Evolutionary conservation across 2,113 vertebrate species (phyloP).

Genomic region (Hyperoodon ampullatus): DNA sequence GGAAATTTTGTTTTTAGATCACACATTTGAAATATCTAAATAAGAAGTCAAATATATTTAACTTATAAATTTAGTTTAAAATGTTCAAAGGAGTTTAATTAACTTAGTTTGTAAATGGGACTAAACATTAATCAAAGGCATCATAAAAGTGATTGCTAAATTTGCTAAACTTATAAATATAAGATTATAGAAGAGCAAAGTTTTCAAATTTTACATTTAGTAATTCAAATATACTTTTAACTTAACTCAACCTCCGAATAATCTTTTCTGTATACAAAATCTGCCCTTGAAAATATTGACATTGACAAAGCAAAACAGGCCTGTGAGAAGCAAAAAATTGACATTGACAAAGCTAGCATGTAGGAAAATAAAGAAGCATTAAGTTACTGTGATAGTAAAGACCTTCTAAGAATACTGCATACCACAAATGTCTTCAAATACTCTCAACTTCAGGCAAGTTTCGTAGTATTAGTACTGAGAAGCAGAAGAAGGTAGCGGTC

Average conservation of each 20-base stretch:
- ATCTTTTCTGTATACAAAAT: neutral
- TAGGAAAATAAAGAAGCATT: neutral
- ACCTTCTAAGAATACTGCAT: neutral
- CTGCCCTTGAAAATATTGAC: neutral
- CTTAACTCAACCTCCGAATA: neutral
- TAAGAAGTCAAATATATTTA: conserved; percentile 64
- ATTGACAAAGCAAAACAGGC: neutral
- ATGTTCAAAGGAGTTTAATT: conserved; percentile 67
- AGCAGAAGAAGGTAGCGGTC: neutral
- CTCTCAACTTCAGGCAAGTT: conserved; percentile 6
- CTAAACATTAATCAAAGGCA: conserved; percentile 69
- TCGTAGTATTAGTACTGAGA: neutral
- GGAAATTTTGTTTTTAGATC: conserved; percentile 52
- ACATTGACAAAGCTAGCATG: neutral
- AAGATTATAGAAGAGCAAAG: conserved; percentile 54
- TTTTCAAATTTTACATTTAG: conserved; percentile 42
- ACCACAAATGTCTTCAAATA: neutral
- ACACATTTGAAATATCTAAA: conserved; percentile 53
- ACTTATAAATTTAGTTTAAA: conserved; percentile 67
- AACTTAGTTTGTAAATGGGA: conserved; percentile 60
- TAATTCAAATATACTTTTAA: conserved; percentile 57
- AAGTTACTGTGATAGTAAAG: neutral
- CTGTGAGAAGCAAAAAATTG: neutral
- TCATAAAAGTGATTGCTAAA: conserved; percentile 69
- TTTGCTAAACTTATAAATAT: conserved; percentile 54